Conservation (phyloP, 2,888 invertebrate genomes). For the Dolomedes plantarius region DNA sequence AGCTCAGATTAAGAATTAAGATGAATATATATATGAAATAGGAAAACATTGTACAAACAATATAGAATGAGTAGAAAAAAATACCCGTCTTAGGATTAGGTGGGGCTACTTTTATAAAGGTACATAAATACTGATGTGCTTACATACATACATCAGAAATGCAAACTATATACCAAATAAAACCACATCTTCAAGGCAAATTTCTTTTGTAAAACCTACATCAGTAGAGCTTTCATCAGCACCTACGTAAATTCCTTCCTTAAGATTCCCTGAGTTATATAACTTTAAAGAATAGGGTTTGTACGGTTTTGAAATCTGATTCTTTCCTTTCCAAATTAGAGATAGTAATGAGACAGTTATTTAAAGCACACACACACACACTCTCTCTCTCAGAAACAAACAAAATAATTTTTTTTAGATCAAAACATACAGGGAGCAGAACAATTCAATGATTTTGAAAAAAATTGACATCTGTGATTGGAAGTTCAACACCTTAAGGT, state of each 20-base stretch:
- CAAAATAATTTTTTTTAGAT: no score
- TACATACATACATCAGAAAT: constrained; percentile 5
- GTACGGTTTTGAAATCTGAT: no score
- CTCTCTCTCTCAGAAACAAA: no score
- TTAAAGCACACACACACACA: no score
- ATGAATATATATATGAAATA: background rate
- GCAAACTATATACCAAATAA: background rate
- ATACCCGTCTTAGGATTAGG: constrained; percentile 65
- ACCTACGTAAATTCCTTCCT: constrained; percentile 13
- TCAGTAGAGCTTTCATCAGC: background rate
- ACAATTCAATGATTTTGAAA: no score
- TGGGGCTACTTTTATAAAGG: constrained; percentile 60
- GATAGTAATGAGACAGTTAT: no score
- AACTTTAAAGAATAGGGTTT: background rate
- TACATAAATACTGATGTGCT: constrained; percentile 53
- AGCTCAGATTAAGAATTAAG: no score
- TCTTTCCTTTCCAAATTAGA: no score
- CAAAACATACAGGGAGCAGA: no score
- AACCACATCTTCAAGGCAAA: background rate
- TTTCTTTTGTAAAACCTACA: background rate
- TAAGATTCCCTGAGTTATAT: constrained; percentile 59
- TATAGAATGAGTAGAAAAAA: constrained; percentile 64
- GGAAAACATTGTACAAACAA: constrained; percentile 34
- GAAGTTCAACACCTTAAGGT: no score
- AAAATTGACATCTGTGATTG: no score